These are phyloP conservation scores for Boloria selene DNA, from an alignment of 2,888 invertebrate genomes.

Conservation along the genomic window DNA sequence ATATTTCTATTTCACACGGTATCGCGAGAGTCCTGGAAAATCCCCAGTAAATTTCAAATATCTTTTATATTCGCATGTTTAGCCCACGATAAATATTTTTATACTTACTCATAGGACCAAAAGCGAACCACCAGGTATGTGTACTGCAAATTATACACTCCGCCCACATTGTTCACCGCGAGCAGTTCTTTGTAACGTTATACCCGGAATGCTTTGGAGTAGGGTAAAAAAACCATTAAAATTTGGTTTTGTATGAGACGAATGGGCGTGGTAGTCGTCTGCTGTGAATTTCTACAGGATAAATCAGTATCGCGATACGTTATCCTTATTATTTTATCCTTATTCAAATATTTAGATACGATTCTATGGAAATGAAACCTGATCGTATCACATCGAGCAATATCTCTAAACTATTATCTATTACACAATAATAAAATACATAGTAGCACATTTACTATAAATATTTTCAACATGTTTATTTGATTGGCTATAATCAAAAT, in stretches of 20 bases:
- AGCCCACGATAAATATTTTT: slow-evolving; percentile 54
- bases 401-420: too few species aligned
- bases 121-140: slow-evolving; percentile 65
- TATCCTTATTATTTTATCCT: too few species aligned
- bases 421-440: too few species aligned
- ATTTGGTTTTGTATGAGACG: slow-evolving; percentile 13
- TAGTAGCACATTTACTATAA: too few species aligned
- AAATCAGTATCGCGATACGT: not conserved
- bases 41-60: slow-evolving; percentile 35
- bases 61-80: slow-evolving; percentile 44
- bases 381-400: too few species aligned
- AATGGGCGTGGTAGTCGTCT: not conserved
- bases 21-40: slow-evolving; percentile 38
- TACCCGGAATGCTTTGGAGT: slow-evolving; percentile 11
- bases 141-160: slow-evolving; percentile 57
- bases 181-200: slow-evolving; percentile 53
- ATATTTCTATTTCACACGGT: slow-evolving; percentile 7
- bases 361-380: too few species aligned
- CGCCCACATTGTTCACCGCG: slow-evolving; percentile 53
- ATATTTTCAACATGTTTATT: too few species aligned
- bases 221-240: slow-evolving; percentile 26
- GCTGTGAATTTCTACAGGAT: not conserved
- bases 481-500: too few species aligned
- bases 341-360: too few species aligned
- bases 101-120: slow-evolving; percentile 71